These are phyloP conservation scores for Apodemia hepburni DNA, from an alignment of 2,888 invertebrate species.

Conservation along the genomic window DNA sequence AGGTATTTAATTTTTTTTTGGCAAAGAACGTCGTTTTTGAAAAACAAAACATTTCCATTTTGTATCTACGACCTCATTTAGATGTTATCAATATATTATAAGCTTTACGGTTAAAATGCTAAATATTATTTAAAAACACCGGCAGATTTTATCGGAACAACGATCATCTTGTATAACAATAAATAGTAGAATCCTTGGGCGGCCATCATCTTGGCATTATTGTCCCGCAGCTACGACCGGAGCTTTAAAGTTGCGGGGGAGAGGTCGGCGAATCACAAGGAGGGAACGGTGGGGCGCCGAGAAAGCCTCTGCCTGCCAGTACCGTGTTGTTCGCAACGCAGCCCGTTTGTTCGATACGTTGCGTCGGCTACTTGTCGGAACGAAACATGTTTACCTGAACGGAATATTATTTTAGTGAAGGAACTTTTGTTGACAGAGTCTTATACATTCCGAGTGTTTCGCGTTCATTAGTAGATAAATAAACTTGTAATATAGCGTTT, in stretches of 20 bases:
- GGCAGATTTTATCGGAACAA: slow-evolving; percentile 45
- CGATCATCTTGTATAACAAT: slow-evolving; percentile 46
- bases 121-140: not conserved
- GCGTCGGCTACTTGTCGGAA: slow-evolving; percentile 43
- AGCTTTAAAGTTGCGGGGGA: slow-evolving; percentile 70
- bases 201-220: slow-evolving; percentile 75
- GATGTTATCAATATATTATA: not conserved
- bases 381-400: slow-evolving; percentile 57
- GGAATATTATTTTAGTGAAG: not conserved
- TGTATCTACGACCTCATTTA: not conserved
- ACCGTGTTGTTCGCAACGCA: slow-evolving; percentile 63
- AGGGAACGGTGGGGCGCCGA: slow-evolving; percentile 58
- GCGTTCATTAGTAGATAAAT: slow-evolving; percentile 23
- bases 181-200: slow-evolving; percentile 73
- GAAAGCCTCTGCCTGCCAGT: slow-evolving; percentile 72
- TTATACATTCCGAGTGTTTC: slow-evolving; percentile 23
- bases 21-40: too few relatives aligned
- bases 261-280: slow-evolving; percentile 43
- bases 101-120: not conserved
- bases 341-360: slow-evolving; percentile 54
- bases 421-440: slow-evolving; percentile 11
- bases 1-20: too few relatives aligned
- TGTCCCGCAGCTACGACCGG: slow-evolving; percentile 67
- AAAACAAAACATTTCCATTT: too few relatives aligned
- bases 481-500: slow-evolving; percentile 22